These are phyloP conservation scores for Dinoponera quadriceps DNA, from an alignment of 1,140 invertebrate species.

Conservation along the genomic window DNA sequence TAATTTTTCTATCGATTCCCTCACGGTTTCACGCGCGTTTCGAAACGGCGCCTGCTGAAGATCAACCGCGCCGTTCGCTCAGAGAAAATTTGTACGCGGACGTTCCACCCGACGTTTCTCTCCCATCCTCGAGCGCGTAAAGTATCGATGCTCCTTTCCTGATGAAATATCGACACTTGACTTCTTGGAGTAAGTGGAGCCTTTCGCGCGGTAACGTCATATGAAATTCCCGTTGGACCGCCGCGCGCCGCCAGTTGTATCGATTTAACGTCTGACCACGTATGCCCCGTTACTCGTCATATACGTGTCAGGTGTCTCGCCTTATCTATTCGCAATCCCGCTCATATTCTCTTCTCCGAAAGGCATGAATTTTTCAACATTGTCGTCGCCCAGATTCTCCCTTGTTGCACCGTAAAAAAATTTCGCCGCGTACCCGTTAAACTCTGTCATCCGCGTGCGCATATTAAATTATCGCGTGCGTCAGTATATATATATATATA, in stretches of 20 bases:
- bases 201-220: conserved; percentile 40
- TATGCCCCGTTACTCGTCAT: conserved; percentile 55
- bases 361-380: conserved; percentile 47
- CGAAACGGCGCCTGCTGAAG: neutral
- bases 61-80: neutral
- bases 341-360: conserved; percentile 49
- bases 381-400: conserved; percentile 41
- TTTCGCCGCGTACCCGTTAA: neutral
- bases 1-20: conserved; percentile 8
- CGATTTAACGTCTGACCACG: conserved; percentile 59
- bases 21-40: neutral
- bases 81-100: conserved; percentile 21
- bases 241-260: conserved; percentile 41
- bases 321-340: conserved; percentile 54
- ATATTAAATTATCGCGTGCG: conserved; percentile 25
- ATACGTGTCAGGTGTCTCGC: conserved; percentile 41
- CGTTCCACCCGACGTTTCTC: neutral
- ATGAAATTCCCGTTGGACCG: conserved; percentile 44
- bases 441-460: neutral
- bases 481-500: too few relatives aligned
- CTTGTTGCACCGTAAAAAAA: neutral
- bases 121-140: conserved; percentile 34
- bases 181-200: conserved; percentile 51
- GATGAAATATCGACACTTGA: conserved; percentile 60
- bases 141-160: conserved; percentile 42